Conservation (phyloP, 2,797 vertebrate species). For the Acanthurus lineatus region DNA sequence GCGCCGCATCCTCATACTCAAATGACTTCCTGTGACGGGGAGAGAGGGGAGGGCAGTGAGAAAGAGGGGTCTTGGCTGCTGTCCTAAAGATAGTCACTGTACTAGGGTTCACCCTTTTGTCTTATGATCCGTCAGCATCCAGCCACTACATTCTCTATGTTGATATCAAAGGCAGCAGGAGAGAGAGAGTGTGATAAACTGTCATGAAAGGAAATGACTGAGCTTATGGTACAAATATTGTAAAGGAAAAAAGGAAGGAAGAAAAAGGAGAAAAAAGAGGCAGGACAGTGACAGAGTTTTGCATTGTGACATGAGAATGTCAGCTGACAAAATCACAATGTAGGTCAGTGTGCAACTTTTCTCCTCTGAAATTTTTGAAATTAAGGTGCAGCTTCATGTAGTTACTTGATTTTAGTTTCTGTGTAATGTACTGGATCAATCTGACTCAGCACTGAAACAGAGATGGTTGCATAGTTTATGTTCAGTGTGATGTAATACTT, state of each 20-base stretch:
- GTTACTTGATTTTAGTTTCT: not conserved
- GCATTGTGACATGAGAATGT: not conserved
- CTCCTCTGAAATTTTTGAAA: not conserved
- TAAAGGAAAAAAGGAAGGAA: not conserved
- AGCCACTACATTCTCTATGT: constrained; percentile 15
- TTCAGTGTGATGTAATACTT: constrained; percentile 25
- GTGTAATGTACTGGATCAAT: not conserved
- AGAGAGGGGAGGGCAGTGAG: constrained; percentile 46
- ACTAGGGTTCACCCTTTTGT: constrained; percentile 28
- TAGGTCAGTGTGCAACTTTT: not conserved
- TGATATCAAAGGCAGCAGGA: constrained; percentile 43
- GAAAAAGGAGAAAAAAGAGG: not conserved
- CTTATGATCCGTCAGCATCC: not conserved
- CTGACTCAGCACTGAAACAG: not conserved
- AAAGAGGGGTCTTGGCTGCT: constrained; percentile 26
- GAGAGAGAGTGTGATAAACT: constrained; percentile 17
- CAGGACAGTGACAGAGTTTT: not conserved
- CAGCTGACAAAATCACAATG: not conserved
- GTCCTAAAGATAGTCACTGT: constrained; percentile 39
- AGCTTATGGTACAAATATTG: constrained; percentile 7
- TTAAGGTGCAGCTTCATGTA: not conserved
- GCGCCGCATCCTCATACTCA: constrained; percentile 96
- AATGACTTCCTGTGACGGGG: constrained; percentile 92
- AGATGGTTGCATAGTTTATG: constrained; percentile 1
- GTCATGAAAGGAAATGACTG: constrained; percentile 33